Evolutionary conservation across 2,888 invertebrate genomes (phyloP).

Genomic region (Lottia scabra): DNA sequence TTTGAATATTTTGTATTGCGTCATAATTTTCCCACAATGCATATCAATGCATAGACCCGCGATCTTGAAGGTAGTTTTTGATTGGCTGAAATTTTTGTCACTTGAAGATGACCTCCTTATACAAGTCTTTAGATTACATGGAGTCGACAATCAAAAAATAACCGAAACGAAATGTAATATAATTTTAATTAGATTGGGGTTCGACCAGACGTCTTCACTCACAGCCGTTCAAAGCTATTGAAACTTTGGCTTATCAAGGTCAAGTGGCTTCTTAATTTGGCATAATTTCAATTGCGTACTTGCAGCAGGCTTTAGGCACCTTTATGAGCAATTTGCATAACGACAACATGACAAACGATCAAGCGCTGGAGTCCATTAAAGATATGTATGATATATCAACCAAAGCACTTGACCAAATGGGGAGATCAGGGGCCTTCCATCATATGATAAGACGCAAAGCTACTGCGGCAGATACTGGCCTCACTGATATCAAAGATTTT

Average conservation of each 20-base stretch:
- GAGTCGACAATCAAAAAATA: too few relatives aligned
- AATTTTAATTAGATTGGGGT: too few relatives aligned
- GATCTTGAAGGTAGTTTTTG: too few relatives aligned
- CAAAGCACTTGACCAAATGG: background rate
- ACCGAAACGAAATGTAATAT: too few relatives aligned
- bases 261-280: background rate
- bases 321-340: background rate
- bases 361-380: background rate
- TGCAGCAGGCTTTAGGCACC: background rate
- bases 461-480: background rate
- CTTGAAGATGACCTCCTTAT: too few relatives aligned
- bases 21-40: too few relatives aligned
- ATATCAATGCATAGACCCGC: too few relatives aligned
- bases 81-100: too few relatives aligned
- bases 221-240: background rate
- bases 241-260: background rate
- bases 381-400: background rate
- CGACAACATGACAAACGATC: background rate
- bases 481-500: background rate
- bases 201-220: background rate
- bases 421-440: background rate
- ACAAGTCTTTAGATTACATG: too few relatives aligned
- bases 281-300: background rate
- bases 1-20: too few relatives aligned
- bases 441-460: conserved; percentile 2